phyloP scores from a whole-genome alignment of 2,888 invertebrate species.

The Acleris sparsana region DNA sequence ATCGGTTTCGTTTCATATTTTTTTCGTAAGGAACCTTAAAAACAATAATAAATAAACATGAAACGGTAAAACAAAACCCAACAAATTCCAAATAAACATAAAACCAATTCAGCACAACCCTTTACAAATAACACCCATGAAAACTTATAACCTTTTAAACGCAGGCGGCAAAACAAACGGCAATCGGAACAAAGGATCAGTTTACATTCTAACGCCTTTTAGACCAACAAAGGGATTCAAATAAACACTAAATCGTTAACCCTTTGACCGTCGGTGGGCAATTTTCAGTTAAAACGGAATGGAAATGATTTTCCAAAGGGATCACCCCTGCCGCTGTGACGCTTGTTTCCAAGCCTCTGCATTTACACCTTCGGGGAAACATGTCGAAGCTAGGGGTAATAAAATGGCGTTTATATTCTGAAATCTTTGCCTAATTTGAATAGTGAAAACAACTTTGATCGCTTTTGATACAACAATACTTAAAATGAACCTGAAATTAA shows the following conservation, averaged over 20 bases:
- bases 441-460: too few relatives aligned
- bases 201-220: slow-evolving; percentile 81
- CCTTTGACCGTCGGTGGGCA: slow-evolving; percentile 81
- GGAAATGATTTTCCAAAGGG: slow-evolving; percentile 78
- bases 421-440: too few relatives aligned
- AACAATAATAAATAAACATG: background rate
- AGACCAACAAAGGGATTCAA: slow-evolving; percentile 82
- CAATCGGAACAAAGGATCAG: slow-evolving; percentile 78
- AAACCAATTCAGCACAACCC: slow-evolving; percentile 9
- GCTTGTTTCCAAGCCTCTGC: slow-evolving; percentile 47
- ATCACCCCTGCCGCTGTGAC: slow-evolving; percentile 46
- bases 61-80: background rate
- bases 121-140: slow-evolving; percentile 24
- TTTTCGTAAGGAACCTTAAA: too few relatives aligned
- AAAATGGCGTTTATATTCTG: too few relatives aligned
- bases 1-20: too few relatives aligned
- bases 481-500: too few relatives aligned
- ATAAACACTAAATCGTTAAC: slow-evolving; percentile 82
- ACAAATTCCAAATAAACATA: background rate
- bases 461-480: too few relatives aligned
- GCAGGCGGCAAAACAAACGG: slow-evolving; percentile 58
- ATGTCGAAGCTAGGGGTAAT: too few relatives aligned
- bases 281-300: slow-evolving; percentile 81
- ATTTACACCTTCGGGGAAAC: slow-evolving; percentile 34
- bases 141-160: slow-evolving; percentile 31